A percentile compares a stretch with the other conserved stretches of the same genome.
Conservation (phyloP, 2,113 vertebrate genomes). For the Callipepla squamata region DNA sequence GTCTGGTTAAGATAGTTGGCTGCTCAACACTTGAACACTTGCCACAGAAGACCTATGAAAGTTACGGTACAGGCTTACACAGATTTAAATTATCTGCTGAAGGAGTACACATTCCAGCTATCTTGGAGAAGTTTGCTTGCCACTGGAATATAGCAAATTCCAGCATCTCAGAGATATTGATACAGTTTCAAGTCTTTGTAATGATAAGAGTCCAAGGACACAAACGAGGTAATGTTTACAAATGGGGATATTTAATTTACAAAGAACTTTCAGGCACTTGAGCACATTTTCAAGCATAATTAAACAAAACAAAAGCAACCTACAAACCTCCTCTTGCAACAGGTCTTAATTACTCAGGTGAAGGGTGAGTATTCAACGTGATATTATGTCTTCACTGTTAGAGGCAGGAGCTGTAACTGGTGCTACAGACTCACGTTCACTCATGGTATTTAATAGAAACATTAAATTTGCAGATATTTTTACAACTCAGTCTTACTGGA, state of each 20-base stretch:
- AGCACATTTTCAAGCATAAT: not conserved
- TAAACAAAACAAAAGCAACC: not conserved
- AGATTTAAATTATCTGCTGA: not conserved
- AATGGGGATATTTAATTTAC: not conserved
- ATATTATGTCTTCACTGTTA: not conserved
- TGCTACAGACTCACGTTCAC: not conserved
- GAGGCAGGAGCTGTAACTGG: not conserved
- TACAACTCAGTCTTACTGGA: not conserved
- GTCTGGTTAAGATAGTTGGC: not conserved
- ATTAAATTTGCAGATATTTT: not conserved
- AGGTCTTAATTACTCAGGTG: not conserved
- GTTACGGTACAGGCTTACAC: not conserved
- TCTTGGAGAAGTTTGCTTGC: not conserved
- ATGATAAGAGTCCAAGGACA: not conserved
- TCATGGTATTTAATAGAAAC: not conserved
- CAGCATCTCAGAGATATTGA: not conserved
- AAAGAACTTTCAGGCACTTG: not conserved
- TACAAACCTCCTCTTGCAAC: not conserved
- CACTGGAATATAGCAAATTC: not conserved
- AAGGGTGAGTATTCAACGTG: not conserved
- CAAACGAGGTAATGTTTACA: conserved; percentile 8
- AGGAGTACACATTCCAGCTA: not conserved
- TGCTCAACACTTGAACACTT: not conserved
- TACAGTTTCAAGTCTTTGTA: not conserved
- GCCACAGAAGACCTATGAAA: not conserved